These are phyloP conservation scores for Tipula unca DNA, from an alignment of 2,888 invertebrate species.

Conservation along the genomic window DNA sequence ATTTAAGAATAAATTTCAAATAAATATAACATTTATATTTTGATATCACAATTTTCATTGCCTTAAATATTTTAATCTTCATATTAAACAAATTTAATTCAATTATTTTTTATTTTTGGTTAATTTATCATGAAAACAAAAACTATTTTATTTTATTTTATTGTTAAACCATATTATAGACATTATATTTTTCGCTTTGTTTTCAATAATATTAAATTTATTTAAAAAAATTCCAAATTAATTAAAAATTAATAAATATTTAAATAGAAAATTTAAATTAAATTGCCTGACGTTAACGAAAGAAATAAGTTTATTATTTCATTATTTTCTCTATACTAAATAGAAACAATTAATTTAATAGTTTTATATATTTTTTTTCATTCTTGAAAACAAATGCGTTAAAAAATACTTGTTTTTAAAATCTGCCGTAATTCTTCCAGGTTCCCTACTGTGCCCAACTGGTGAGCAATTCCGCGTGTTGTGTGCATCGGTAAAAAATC, in stretches of 20 bases:
- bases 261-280: background rate
- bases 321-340: background rate
- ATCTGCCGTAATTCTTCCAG: conserved; percentile 44
- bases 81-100: background rate
- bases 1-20: background rate
- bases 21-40: background rate
- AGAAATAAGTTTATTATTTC: background rate
- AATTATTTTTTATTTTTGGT: background rate
- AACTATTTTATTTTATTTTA: background rate
- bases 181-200: background rate
- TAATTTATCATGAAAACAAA: background rate
- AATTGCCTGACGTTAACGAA: background rate
- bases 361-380: background rate
- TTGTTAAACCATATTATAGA: background rate
- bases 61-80: too few species aligned
- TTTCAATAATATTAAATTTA: background rate
- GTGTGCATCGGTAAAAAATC: conserved; percentile 89
- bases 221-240: background rate
- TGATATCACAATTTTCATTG: background rate
- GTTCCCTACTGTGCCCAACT: conserved; percentile 89
- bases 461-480: conserved; percentile 93
- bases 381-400: conserved; percentile 8
- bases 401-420: conserved; percentile 18
- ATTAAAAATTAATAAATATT: background rate
- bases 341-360: background rate